A percentile compares a stretch with the other conserved stretches of the same genome.
phyloP scores from a whole-genome alignment of 2,113 vertebrate genomes.

The Oncorhynchus gorbuscha region DNA sequence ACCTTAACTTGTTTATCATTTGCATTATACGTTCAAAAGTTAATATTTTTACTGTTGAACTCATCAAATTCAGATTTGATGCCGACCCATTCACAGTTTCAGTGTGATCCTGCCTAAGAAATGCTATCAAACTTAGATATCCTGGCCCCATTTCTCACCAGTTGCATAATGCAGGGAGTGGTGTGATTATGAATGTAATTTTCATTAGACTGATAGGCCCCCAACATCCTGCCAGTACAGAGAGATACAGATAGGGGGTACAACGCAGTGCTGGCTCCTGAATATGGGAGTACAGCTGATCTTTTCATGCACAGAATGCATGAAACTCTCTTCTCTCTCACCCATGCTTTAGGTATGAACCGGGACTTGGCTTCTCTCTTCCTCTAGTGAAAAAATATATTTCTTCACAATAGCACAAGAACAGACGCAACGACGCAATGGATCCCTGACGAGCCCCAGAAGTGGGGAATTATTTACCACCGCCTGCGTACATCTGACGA shows the following conservation, averaged over 20 bases:
- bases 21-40: slow-evolving; percentile 62
- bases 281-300: slow-evolving; percentile 51
- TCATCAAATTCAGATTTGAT: slow-evolving; percentile 72
- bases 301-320: slow-evolving; percentile 41
- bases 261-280: slow-evolving; percentile 47
- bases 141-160: slow-evolving; percentile 68
- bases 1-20: slow-evolving; percentile 53
- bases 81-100: slow-evolving; percentile 57
- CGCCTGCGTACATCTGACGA: slow-evolving; percentile 7
- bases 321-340: slow-evolving; percentile 49
- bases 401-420: slow-evolving; percentile 52
- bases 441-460: slow-evolving; percentile 11
- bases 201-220: slow-evolving; percentile 65
- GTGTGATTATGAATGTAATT: slow-evolving; percentile 66
- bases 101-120: slow-evolving; percentile 69
- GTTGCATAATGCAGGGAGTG: slow-evolving; percentile 71
- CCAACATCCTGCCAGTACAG: slow-evolving; percentile 40
- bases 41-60: slow-evolving; percentile 74
- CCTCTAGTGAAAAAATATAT: slow-evolving; percentile 40
- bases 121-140: slow-evolving; percentile 68
- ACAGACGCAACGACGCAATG: background rate
- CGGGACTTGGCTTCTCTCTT: slow-evolving; percentile 41
- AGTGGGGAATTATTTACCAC: slow-evolving; percentile 50
- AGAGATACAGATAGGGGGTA: slow-evolving; percentile 43
- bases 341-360: slow-evolving; percentile 58